These are phyloP conservation scores for Agonopterix heracliana DNA, from an alignment of 2,888 invertebrate species.

Conservation along the genomic window DNA sequence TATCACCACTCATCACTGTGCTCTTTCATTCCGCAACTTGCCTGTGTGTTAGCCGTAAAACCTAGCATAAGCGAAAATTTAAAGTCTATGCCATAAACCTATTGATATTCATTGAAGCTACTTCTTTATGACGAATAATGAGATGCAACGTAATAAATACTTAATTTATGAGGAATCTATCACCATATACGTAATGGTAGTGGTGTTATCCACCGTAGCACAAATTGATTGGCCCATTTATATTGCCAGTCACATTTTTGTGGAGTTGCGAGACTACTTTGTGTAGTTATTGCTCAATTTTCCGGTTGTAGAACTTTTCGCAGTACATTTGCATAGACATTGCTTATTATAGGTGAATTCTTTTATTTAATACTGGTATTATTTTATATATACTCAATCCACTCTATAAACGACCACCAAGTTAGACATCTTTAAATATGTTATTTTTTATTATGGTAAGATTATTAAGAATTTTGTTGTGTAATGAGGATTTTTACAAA, in stretches of 20 bases:
- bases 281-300: constrained; percentile 2
- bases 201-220: neutral
- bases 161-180: constrained; percentile 6
- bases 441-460: too few species aligned
- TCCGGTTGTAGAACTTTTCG: constrained; percentile 2
- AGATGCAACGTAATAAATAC: constrained; percentile 3
- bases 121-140: neutral
- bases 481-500: too few species aligned
- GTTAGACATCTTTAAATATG: too few species aligned
- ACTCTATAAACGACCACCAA: neutral
- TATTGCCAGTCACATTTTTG: constrained; percentile 3
- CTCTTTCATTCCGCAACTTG: too few species aligned
- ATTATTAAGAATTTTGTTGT: too few species aligned
- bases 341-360: neutral
- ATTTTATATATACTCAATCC: neutral
- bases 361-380: neutral
- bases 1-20: too few species aligned
- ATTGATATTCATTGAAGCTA: too few species aligned
- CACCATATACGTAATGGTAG: constrained; percentile 1
- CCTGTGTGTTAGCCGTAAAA: too few species aligned
- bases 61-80: too few species aligned
- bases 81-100: too few species aligned
- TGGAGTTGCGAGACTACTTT: neutral
- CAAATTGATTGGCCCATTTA: constrained; percentile 9
- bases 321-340: constrained; percentile 5